phyloP scores from a whole-genome alignment of 2,888 invertebrate species.

The Drosophila pseudotakahashii region DNA sequence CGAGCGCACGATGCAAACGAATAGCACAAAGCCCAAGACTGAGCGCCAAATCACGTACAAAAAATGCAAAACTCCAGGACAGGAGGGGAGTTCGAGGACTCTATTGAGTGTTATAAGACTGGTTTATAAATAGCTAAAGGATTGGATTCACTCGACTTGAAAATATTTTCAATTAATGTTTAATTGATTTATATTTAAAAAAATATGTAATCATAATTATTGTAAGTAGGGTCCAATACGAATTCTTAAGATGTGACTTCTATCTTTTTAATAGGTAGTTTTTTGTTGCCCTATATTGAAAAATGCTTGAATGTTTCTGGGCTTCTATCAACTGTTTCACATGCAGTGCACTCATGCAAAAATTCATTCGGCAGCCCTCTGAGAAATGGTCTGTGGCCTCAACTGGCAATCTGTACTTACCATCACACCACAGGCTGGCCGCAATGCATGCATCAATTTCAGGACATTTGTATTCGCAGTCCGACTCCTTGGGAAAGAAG shows the following conservation, averaged over 20 bases:
- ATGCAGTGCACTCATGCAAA: not conserved
- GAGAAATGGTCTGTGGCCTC: constrained; percentile 4
- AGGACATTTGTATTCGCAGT: constrained; percentile 88
- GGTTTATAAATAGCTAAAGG: too few relatives aligned
- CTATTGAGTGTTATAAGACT: too few relatives aligned
- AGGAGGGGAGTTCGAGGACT: constrained; percentile 1
- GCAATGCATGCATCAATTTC: constrained; percentile 92
- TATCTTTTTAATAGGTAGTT: not conserved
- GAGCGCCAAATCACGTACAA: constrained; percentile 59
- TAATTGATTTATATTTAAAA: too few relatives aligned
- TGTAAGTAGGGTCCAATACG: too few relatives aligned
- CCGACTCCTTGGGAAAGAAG: constrained; percentile 84
- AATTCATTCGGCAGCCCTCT: constrained; percentile 8
- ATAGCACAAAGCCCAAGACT: constrained; percentile 6
- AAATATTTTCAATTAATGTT: too few relatives aligned
- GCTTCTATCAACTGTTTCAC: not conserved
- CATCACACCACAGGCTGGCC: constrained; percentile 90
- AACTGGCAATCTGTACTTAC: constrained; percentile 83
- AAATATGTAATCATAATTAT: too few relatives aligned
- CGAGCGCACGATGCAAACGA: constrained; percentile 38
- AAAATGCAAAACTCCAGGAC: constrained; percentile 46
- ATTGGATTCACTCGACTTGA: too few relatives aligned
- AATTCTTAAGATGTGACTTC: not conserved
- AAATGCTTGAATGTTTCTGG: not conserved
- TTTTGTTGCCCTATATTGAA: not conserved